Base-by-base conservation (phyloP, 1,140 invertebrate species). In the Argopecten irradians region DNA sequence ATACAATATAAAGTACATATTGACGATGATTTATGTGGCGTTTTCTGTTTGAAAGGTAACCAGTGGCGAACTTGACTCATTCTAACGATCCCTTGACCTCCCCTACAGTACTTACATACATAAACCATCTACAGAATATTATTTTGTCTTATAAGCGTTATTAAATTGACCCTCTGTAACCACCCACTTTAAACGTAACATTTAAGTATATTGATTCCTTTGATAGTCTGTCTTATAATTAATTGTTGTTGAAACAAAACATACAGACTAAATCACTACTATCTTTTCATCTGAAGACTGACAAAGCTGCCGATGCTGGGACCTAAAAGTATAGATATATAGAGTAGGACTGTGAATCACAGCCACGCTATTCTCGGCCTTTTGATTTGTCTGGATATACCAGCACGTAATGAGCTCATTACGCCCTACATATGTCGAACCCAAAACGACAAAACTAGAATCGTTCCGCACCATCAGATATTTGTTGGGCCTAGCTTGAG, bases 391-490 rank as follows among this genome's bases (percentile, higher is more conserved):
- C 55, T 71, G 55, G 55, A 28, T 71, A 71, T 5, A 71, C 55
- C 55, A 71, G 8, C 55, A 71, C 55, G 55, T 71, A 71, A 71
- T 71, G 55, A 71, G 55, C 55, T 71, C 55, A 71, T 71, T 71
- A 71, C n/a, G 55, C 55, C 22, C 55, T 71, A 71, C 55, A 71
- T 71, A 71, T 71, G 55, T 71, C 55, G 55, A 71, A 71, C 55
- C 55, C 55, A 71, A 71, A n/a, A 71, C 55, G 55, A 71, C 55
- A 71, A 71, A 71, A 71, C 55, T 71, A 71, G 55, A 71, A 71
- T 71, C 55, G 55, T 71, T 71, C 55, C 55, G 55, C 55, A 71
- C 55, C 55, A 71, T 71, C 55, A 71, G 55, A 16, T 71, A 71
- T 71, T 71, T 28, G 55, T 71, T n/a, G 55, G 55, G 55, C 55